A percentile compares a stretch with the other conserved stretches of the same genome.
These are phyloP conservation scores for Prionace glauca DNA, from an alignment of 2,797 vertebrate species.

Conservation along the genomic window DNA sequence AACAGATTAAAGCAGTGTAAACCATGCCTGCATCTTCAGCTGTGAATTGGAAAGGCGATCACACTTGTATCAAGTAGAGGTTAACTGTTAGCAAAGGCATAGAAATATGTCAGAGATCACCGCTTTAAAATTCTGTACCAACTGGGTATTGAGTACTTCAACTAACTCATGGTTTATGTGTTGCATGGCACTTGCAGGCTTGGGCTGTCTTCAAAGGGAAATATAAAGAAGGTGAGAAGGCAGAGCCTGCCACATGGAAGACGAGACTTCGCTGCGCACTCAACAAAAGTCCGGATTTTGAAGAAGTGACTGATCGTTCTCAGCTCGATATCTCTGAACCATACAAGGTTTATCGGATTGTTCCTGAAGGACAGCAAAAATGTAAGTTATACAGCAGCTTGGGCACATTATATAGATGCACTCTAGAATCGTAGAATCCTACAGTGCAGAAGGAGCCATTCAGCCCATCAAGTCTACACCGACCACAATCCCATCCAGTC, in stretches of 20 bases:
- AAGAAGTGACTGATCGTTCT: constrained; percentile 92
- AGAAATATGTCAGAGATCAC: not conserved
- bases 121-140: not conserved
- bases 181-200: constrained; percentile 59
- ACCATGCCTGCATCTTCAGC: not conserved
- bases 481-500: too few species aligned
- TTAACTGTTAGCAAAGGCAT: not conserved
- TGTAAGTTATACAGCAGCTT: constrained; percentile 50
- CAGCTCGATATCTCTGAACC: constrained; percentile 97
- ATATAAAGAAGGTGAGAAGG: constrained; percentile 94
- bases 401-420: not conserved
- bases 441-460: too few species aligned
- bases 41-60: not conserved
- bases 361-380: constrained; percentile 93
- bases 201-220: constrained; percentile 99
- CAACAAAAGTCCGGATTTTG: constrained; percentile 98
- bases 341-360: constrained; percentile 95
- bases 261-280: constrained; percentile 90
- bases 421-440: too few species aligned
- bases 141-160: not conserved
- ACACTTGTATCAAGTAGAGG: not conserved
- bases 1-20: not conserved
- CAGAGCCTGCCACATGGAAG: constrained; percentile 97
- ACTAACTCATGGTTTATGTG: not conserved
- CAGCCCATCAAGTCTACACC: too few species aligned